These are phyloP conservation scores for Chesias legatella DNA, from an alignment of 2,888 invertebrate genomes.

Conservation along the genomic window DNA sequence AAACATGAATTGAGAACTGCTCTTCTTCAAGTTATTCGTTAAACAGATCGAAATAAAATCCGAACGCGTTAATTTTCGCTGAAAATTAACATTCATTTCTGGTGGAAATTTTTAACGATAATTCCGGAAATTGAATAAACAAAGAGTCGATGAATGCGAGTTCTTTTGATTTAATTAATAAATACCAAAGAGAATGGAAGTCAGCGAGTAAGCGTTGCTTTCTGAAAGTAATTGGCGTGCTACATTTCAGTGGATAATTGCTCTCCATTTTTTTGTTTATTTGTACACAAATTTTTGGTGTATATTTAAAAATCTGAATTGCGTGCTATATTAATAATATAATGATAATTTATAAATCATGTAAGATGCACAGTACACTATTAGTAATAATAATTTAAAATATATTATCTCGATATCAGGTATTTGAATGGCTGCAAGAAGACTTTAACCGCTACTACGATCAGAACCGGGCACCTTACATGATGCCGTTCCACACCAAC, in stretches of 20 bases:
- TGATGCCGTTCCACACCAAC: conserved; percentile 98
- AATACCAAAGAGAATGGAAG: conserved; percentile 9
- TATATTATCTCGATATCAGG: conserved; percentile 65
- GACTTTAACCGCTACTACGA: conserved; percentile 92
- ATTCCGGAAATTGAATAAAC: neutral
- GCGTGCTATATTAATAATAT: no score
- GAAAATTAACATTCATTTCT: conserved; percentile 11
- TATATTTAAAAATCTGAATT: no score
- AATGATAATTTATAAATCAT: no score
- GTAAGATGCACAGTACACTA: no score
- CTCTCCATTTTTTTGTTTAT: neutral
- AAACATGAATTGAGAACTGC: conserved; percentile 3
- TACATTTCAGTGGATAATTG: conserved; percentile 5
- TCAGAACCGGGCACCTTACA: conserved; percentile 93
- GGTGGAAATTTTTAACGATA: conserved; percentile 12
- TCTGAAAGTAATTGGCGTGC: conserved; percentile 11
- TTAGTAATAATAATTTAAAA: no score
- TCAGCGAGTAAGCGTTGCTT: conserved; percentile 9
- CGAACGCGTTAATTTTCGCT: conserved; percentile 13
- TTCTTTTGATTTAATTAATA: conserved; percentile 14
- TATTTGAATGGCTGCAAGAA: conserved; percentile 93
- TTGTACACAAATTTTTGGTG: no score
- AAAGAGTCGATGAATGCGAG: conserved; percentile 6
- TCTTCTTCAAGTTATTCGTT: conserved; percentile 13
- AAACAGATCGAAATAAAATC: conserved; percentile 12